Evolutionary conservation across 2,797 vertebrate species (phyloP).

Genomic region (Todus mexicanus): DNA sequence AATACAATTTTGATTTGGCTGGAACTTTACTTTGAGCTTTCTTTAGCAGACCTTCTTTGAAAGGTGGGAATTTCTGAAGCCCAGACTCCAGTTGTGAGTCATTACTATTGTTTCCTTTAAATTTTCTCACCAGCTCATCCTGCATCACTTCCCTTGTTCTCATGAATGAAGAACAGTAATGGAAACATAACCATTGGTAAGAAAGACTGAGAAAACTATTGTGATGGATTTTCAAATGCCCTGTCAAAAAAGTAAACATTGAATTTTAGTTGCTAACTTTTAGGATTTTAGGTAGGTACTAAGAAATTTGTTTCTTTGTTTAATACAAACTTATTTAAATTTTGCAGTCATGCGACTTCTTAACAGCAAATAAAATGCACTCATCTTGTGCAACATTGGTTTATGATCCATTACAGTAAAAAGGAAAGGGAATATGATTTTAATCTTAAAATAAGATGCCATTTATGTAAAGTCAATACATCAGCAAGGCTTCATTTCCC

Average conservation of each 20-base stretch:
- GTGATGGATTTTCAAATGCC: background rate
- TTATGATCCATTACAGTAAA: constrained; percentile 4
- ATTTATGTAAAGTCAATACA: constrained; percentile 5
- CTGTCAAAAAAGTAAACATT: background rate
- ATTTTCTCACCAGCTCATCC: constrained; percentile 73
- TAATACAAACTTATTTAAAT: background rate
- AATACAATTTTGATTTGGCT: constrained; percentile 19
- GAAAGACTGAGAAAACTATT: background rate
- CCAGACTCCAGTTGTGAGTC: constrained; percentile 67
- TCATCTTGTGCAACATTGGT: background rate
- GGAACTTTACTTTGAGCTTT: constrained; percentile 36
- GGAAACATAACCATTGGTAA: constrained; percentile 37
- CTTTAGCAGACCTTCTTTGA: constrained; percentile 57
- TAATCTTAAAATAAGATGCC: constrained; percentile 43
- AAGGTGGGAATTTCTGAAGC: constrained; percentile 70
- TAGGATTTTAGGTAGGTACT: background rate
- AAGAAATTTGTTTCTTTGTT: background rate
- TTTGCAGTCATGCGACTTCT: background rate
- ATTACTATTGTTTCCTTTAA: constrained; percentile 75
- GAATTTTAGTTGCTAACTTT: background rate
- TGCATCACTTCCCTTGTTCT: constrained; percentile 74
- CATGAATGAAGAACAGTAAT: constrained; percentile 61
- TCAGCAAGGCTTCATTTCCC: constrained; percentile 7
- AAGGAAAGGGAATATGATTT: constrained; percentile 7
- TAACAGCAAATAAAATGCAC: background rate